Conservation (phyloP, 2,797 vertebrate genomes). For the Chelonia mydas region DNA sequence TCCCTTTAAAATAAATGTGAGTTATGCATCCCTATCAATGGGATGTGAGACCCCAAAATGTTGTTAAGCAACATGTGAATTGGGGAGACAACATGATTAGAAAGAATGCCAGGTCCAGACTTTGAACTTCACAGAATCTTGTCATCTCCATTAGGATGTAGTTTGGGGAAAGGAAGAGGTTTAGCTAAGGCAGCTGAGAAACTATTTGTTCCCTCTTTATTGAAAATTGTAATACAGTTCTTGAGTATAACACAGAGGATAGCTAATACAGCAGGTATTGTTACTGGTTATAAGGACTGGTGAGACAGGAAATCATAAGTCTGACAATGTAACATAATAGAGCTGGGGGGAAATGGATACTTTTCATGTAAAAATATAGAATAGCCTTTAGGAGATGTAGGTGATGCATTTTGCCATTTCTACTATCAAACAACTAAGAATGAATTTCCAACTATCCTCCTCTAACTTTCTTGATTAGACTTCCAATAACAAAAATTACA, state of each 20-base stretch:
- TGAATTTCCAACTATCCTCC: background rate
- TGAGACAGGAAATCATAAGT: background rate
- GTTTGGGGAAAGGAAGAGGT: constrained; percentile 8
- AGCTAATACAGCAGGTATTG: background rate
- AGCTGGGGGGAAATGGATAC: background rate
- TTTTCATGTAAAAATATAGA: background rate
- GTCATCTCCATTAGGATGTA: background rate
- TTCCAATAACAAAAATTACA: background rate
- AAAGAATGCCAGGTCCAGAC: background rate
- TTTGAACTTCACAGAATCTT: constrained; percentile 8
- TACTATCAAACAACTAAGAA: background rate
- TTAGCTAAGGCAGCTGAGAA: background rate
- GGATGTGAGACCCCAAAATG: background rate
- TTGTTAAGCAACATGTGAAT: background rate
- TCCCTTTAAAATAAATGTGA: background rate
- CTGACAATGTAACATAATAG: background rate
- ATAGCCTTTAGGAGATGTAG: background rate
- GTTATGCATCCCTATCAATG: background rate
- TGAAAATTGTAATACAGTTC: constrained; percentile 30
- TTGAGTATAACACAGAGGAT: constrained; percentile 17
- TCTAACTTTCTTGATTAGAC: background rate
- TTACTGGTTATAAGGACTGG: constrained; percentile 2
- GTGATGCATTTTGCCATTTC: background rate
- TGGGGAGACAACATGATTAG: background rate
- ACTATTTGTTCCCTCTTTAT: background rate